Conservation (phyloP, 2,113 vertebrate genomes). For the Girardinichthys multiradiatus region DNA sequence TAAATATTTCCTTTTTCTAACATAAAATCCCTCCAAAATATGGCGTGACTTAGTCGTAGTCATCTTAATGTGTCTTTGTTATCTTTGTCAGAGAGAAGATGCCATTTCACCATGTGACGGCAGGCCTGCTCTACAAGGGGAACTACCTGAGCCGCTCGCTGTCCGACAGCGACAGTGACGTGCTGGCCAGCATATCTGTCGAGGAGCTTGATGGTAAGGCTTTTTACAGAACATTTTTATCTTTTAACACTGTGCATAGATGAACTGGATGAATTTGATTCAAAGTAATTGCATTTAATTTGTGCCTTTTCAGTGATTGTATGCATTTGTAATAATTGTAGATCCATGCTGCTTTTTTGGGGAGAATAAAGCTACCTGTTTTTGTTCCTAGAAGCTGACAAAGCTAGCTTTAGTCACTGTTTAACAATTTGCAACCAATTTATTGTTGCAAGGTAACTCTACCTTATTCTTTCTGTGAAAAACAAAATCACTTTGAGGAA, state of each 20-base stretch:
- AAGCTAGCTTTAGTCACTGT: neutral
- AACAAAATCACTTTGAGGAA: neutral
- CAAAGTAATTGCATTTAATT: neutral
- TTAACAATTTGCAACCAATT: neutral
- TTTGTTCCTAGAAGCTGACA: constrained; percentile 2
- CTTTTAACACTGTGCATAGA: neutral
- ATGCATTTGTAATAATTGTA: neutral
- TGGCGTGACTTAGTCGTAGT: neutral
- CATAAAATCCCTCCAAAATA: no score
- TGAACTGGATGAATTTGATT: neutral
- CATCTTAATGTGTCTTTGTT: constrained; percentile 12
- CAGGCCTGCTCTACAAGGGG: constrained; percentile 97
- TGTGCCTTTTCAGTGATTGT: neutral
- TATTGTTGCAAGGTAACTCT: neutral
- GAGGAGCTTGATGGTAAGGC: constrained; percentile 95
- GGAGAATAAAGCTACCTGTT: neutral
- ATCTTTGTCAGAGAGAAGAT: constrained; percentile 90
- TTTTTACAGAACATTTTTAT: neutral
- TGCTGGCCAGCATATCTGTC: constrained; percentile 94
- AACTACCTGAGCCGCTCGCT: constrained; percentile 96
- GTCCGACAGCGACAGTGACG: constrained; percentile 93
- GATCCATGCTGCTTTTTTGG: neutral
- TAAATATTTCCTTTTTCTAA: no score
- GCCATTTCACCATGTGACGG: constrained; percentile 99
- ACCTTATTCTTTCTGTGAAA: neutral